Conservation (phyloP, 2,113 vertebrate genomes). For the Mystacornis crossleyi region DNA sequence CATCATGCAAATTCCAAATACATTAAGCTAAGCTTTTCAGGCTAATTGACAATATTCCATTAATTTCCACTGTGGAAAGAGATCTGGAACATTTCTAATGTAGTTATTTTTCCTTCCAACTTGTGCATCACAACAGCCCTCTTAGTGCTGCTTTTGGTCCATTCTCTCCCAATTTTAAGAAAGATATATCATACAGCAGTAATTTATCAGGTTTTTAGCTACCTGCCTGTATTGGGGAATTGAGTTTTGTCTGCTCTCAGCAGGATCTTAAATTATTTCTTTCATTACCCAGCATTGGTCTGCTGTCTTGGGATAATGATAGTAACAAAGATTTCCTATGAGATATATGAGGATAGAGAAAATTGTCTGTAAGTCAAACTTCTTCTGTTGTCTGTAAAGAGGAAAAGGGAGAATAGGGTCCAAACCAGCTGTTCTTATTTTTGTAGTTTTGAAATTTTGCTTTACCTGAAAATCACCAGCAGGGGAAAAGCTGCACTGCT, state of each 20-base stretch:
- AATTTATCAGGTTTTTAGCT: slow-evolving; percentile 13
- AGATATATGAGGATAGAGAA: background rate
- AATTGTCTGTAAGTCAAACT: background rate
- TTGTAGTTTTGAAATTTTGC: background rate
- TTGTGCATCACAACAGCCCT: background rate
- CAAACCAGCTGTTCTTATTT: background rate
- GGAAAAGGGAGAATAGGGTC: background rate
- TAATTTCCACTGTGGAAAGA: slow-evolving; percentile 25
- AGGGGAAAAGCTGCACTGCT: background rate
- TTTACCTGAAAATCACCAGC: background rate
- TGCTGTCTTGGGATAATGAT: background rate
- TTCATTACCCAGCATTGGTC: background rate
- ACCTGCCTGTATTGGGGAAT: background rate
- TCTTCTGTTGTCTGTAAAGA: background rate
- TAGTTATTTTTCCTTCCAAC: background rate
- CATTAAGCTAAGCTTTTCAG: background rate
- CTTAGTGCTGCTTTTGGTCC: background rate
- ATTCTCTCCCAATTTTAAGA: slow-evolving; percentile 19
- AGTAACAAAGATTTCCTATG: background rate
- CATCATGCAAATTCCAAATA: slow-evolving; percentile 13
- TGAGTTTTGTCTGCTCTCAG: background rate
- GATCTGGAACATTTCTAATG: slow-evolving; percentile 22
- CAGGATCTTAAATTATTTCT: background rate
- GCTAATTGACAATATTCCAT: slow-evolving; percentile 34
- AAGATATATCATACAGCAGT: background rate